These are phyloP conservation scores for Tinea semifulvella DNA, from an alignment of 2,888 invertebrate species.

Conservation along the genomic window DNA sequence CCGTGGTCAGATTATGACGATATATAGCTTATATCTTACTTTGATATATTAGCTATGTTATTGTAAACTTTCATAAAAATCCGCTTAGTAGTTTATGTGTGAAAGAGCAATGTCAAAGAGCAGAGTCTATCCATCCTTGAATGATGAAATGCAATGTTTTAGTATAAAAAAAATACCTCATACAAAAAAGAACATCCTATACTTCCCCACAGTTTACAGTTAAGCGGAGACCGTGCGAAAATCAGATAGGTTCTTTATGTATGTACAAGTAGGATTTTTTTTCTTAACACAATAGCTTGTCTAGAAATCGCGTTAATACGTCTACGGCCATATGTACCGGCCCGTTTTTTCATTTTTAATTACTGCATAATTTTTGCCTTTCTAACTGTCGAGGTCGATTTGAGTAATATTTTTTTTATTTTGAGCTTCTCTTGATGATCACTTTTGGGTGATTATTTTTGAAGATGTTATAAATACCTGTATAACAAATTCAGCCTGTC, in stretches of 20 bases:
- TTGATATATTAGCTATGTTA: too few species aligned
- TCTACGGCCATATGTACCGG: conserved; percentile 11
- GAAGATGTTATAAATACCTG: too few species aligned
- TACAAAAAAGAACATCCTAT: conserved; percentile 47
- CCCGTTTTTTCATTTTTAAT: conserved; percentile 22
- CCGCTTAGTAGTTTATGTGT: too few species aligned
- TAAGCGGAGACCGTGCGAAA: conserved; percentile 54
- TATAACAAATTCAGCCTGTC: too few species aligned
- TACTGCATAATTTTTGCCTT: conserved; percentile 25
- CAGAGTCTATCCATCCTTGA: too few species aligned
- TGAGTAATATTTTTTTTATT: conserved; percentile 16
- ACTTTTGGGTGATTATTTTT: too few species aligned
- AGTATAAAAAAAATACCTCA: too few species aligned
- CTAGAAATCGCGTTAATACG: conserved; percentile 13
- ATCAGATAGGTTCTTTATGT: conserved; percentile 59
- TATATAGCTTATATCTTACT: too few species aligned
- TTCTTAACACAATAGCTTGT: conserved; percentile 30
- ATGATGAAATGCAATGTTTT: too few species aligned
- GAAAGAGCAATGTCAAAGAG: too few species aligned
- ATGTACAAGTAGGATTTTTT: conserved; percentile 55
- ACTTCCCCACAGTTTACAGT: conserved; percentile 37
- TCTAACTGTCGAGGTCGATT: conserved; percentile 30
- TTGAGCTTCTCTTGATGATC: neutral
- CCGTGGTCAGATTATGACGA: too few species aligned
- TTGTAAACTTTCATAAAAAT: too few species aligned